A percentile compares a stretch with the other conserved stretches of the same genome.
These are phyloP conservation scores for Aradophagus sp. DNA, from an alignment of 1,140 invertebrate species.

Conservation along the genomic window DNA sequence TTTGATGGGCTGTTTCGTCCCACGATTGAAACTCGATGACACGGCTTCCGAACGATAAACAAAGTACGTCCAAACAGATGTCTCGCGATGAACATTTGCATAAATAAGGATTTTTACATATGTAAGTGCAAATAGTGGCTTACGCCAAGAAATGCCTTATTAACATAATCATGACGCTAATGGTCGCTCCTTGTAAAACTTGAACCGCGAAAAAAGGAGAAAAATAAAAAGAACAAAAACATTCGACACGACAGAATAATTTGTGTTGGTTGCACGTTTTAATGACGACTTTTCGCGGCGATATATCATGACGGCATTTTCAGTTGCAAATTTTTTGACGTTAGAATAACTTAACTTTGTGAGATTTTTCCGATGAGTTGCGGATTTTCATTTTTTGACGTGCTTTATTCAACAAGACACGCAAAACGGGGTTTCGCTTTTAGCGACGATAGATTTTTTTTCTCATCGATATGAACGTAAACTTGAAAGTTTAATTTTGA, in stretches of 20 bases:
- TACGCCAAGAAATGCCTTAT: constrained; percentile 20
- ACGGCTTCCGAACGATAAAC: constrained; percentile 15
- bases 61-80: constrained; percentile 1
- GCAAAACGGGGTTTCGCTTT: constrained; percentile 17
- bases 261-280: constrained; percentile 16
- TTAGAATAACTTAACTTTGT: constrained; percentile 9
- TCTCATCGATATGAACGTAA: no score
- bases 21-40: no score
- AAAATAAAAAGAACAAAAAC: no score
- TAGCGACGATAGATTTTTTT: not conserved
- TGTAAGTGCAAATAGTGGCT: constrained; percentile 20
- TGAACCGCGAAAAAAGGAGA: constrained; percentile 30
- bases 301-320: constrained; percentile 5
- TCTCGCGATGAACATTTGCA: constrained; percentile 1
- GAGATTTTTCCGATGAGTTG: constrained; percentile 3
- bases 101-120: constrained; percentile 27
- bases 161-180: constrained; percentile 44
- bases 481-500: no score
- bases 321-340: constrained; percentile 6
- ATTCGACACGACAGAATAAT: constrained; percentile 27
- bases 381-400: not conserved
- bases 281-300: constrained; percentile 27
- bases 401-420: constrained; percentile 7
- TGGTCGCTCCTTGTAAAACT: constrained; percentile 21
- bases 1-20: no score